Base-by-base conservation (phyloP, 2,888 invertebrate species). In the Ochropleura plecta region DNA sequence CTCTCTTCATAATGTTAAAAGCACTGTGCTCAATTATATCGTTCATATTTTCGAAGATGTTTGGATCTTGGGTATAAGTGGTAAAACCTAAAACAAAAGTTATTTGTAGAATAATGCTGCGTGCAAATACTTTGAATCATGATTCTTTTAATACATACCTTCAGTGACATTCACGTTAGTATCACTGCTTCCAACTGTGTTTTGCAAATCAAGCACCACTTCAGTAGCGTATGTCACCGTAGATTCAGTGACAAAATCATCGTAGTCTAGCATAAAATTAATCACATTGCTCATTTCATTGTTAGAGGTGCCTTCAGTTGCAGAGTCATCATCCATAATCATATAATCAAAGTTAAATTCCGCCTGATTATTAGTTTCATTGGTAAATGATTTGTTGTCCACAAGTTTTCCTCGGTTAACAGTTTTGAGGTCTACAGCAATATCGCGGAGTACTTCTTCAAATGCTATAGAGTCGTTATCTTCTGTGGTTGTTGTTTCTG, bases 1-100 rank as follows among this genome's bases (percentile, higher is more conserved):
- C 92, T 82, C 94, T 90, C 88, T 94, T 94, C 84, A 92, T 91
- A 42, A 93, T 83, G 78, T 90, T 90, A 1, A 90, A 53, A 44
- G 86, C 62, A 77, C 85, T 83, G 48, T 83, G 76, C 65, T 79
- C 79, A 63, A 81, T 66, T 62, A 88, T 73, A 40, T 88, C 83
- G 18, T 83, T 81, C 30, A 65, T 82, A 14, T 86, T 81, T 18
- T 86, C 83, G 46, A 74, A 71, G 46, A 69, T 65, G 57, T 81
- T 69, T 42, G 69, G 49, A 16, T 85, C 74, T 70, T 85, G 85
- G 18, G 82, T 79, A 40, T 30, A 59, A 40, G 55, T 7, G n/a
- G 20, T 14, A 60, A 60, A 66, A 77, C 78, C 86, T 86, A 79
- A 44, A 84, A 78, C n/a, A 68, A 49, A 12, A 49, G 48, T n/a